phyloP scores from a whole-genome alignment of 2,797 vertebrate genomes.

The Orientallactaga sibirica region DNA sequence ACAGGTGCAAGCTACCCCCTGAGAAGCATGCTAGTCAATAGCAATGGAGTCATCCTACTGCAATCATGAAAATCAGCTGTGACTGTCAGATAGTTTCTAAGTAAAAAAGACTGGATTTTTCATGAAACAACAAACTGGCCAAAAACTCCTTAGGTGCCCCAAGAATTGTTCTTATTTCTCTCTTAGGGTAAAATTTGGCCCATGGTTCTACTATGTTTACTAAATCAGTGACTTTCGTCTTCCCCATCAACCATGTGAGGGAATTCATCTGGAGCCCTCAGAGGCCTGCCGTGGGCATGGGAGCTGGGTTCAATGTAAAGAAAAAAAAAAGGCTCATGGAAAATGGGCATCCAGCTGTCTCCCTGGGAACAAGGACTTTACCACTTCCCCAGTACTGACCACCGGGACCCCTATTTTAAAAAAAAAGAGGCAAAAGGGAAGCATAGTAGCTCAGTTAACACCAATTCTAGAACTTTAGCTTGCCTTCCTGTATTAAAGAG shows the following conservation, averaged over 20 bases:
- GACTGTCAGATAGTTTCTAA: conserved; percentile 44
- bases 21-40: background rate
- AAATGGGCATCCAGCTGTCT: background rate
- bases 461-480: background rate
- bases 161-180: conserved; percentile 68
- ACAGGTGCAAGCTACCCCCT: background rate
- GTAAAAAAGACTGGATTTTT: conserved; percentile 43
- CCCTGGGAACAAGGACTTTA: background rate
- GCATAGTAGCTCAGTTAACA: background rate
- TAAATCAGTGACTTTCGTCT: conserved; percentile 64
- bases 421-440: background rate
- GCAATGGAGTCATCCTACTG: background rate
- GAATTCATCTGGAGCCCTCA: conserved; percentile 36
- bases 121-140: conserved; percentile 45
- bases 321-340: background rate
- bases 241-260: conserved; percentile 46
- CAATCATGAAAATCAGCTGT: background rate
- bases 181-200: conserved; percentile 70
- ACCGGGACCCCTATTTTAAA: background rate
- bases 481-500: background rate
- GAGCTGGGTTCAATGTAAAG: background rate
- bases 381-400: background rate
- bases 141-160: conserved; percentile 59
- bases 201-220: conserved; percentile 64
- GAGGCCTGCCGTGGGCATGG: conserved; percentile 29